These are phyloP conservation scores for Steinernema hermaphroditum DNA, from an alignment of 2,888 invertebrate genomes.

Conservation along the genomic window DNA sequence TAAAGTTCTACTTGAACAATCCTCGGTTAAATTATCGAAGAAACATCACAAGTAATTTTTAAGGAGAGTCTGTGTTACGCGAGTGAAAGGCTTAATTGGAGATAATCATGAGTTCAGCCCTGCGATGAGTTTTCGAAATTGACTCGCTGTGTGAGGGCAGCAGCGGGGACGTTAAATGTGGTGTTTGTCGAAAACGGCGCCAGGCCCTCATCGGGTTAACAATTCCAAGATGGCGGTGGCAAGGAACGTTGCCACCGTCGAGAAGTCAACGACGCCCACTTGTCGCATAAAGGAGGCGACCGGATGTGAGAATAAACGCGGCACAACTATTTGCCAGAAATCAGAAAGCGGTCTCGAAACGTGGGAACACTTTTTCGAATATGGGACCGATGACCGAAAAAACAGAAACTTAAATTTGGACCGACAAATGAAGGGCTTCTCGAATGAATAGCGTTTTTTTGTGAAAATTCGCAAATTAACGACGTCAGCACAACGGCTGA, in stretches of 20 bases:
- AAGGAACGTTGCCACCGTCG: conserved; percentile 3
- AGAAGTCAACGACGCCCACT: conserved; percentile 4
- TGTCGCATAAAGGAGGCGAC: conserved; percentile 6
- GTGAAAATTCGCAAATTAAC: conserved; percentile 25
- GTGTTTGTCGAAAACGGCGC: conserved; percentile 9
- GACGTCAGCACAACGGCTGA: conserved; percentile 12
- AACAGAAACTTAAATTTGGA: not conserved
- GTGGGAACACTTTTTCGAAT: conserved; percentile 2
- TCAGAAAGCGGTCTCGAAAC: not conserved
- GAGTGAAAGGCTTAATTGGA: no score
- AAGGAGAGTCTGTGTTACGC: no score
- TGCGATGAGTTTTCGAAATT: no score
- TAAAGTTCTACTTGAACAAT: no score
- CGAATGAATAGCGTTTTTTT: conserved; percentile 1
- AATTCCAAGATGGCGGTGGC: not conserved
- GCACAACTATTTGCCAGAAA: not conserved
- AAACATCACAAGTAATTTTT: no score
- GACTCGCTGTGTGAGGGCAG: no score
- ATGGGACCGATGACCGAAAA: not conserved
- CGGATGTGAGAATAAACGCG: not conserved
- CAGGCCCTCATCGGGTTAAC: conserved; percentile 14
- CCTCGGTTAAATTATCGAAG: no score
- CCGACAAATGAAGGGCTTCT: conserved; percentile 6
- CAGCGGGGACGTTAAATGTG: not conserved
- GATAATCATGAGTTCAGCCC: no score